A percentile compares a stretch with the other conserved stretches of the same genome.
Conservation (phyloP, 1,140 invertebrate species). For the Drosophila saltans region DNA sequence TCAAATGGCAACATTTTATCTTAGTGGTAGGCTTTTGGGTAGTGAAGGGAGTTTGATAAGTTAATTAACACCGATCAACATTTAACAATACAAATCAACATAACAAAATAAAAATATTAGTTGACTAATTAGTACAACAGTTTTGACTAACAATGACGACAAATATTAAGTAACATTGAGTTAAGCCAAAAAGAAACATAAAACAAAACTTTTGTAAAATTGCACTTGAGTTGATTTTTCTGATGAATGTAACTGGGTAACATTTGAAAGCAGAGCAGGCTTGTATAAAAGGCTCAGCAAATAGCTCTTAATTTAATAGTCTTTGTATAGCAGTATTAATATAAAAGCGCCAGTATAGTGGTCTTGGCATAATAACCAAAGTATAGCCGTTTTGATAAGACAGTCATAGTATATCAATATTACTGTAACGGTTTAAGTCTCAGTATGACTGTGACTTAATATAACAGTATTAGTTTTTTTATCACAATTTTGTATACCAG, state of each 20-base stretch:
- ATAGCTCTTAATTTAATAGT: slow-evolving; percentile 4
- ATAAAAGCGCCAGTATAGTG: slow-evolving; percentile 1
- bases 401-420: too few species aligned
- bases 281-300: not conserved
- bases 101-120: slow-evolving; percentile 36
- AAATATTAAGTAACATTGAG: slow-evolving; percentile 16
- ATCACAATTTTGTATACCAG: not conserved
- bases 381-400: too few species aligned
- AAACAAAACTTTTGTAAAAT: slow-evolving; percentile 20
- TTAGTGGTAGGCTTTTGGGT: slow-evolving; percentile 14
- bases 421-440: too few species aligned
- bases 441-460: too few species aligned
- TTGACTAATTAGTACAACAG: slow-evolving; percentile 47
- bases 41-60: slow-evolving; percentile 23
- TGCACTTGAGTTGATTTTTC: slow-evolving; percentile 2
- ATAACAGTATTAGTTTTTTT: too few species aligned
- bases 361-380: too few species aligned
- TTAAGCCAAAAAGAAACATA: slow-evolving; percentile 27
- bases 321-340: not conserved
- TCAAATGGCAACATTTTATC: slow-evolving; percentile 7
- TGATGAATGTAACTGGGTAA: not conserved
- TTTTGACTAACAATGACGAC: slow-evolving; percentile 56
- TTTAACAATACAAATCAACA: slow-evolving; percentile 30
- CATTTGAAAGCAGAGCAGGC: not conserved
- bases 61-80: slow-evolving; percentile 53